Evolutionary conservation across 2,888 invertebrate genomes (phyloP), one percentile per base, ranked within the genome.

Genomic region (Hedya salicella): DNA sequence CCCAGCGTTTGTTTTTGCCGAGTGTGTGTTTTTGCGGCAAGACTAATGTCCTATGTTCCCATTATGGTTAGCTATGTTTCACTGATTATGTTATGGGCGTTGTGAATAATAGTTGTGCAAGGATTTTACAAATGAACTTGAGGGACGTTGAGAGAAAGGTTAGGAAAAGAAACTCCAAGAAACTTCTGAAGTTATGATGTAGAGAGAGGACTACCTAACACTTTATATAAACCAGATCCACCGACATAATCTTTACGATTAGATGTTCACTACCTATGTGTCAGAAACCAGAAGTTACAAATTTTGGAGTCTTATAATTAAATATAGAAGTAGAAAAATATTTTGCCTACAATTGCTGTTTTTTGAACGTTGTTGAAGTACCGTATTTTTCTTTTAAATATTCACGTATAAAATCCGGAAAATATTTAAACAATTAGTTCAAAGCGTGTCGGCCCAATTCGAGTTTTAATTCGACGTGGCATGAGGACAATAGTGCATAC

Each of bases 1-100:
- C 86, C 86, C 79, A n/a, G n/a, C 85, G 86, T 88, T 89, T 91
- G 91, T 91, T 91, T 91, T 89, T 88, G 90, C 85, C 85, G 87
- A 88, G 82, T 86, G 86, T 81, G 80, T 85, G 87, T 90, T 89
- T 87, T 87, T 85, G 80, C 78, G 78, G 75, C 70, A 76, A 81
- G 85, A 88, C 89, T 89, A 90, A 91, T 89, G 88, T 75, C 73
- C 69, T 54, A 53, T 53, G 53, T 50, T 44, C 32, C 30, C n/a
- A 42, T 61, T 44, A 60, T 19, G 48, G 32, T 57, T 57, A 32
- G 44, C 6, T 32, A 4, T 32, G 32, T 19, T 44, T 56, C 42
- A 30, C 17, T 32, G 32, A 57, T 46, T 44, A 32, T 42, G 39
- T 57, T 44, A 32, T 25, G 39, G 42, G 2, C 21, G 25, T 42